phyloP scores from a whole-genome alignment of 92 coral and sea anemone genomes.

The Porites evermanni region DNA sequence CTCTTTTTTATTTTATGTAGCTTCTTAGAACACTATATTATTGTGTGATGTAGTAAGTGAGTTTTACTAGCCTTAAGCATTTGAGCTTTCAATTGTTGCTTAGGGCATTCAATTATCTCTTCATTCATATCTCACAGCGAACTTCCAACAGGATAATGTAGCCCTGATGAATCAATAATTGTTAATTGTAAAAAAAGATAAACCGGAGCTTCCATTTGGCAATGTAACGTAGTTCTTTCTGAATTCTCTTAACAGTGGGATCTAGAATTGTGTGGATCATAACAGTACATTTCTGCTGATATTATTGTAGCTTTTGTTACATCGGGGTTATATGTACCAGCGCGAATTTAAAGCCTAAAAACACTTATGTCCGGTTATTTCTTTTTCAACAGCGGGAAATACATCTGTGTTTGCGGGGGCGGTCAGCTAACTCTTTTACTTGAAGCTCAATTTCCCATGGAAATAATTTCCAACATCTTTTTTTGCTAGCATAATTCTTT shows the following conservation, averaged over 20 bases:
- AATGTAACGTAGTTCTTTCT: too few relatives aligned
- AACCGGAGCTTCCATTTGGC: too few relatives aligned
- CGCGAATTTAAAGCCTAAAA: too few relatives aligned
- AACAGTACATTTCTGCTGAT: neutral
- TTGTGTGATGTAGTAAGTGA: neutral
- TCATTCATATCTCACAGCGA: neutral
- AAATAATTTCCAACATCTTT: neutral
- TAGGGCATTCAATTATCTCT: neutral
- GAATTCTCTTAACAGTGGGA: too few relatives aligned
- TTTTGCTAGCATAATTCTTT: neutral
- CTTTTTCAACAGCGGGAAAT: too few relatives aligned
- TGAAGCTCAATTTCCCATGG: neutral
- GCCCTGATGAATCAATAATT: neutral
- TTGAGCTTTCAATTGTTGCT: too few relatives aligned
- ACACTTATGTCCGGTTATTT: too few relatives aligned
- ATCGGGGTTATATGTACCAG: neutral
- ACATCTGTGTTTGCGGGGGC: too few relatives aligned
- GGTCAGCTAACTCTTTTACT: neutral
- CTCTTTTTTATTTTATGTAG: slow-evolving; percentile 9
- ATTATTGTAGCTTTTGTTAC: neutral
- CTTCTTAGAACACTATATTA: neutral
- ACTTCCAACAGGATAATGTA: neutral
- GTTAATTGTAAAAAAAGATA: too few relatives aligned
- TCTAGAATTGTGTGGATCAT: neutral
- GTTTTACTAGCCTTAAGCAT: neutral